Evolutionary conservation across 2,797 vertebrate genomes (phyloP).

Genomic region (Acanthopagrus latus): DNA sequence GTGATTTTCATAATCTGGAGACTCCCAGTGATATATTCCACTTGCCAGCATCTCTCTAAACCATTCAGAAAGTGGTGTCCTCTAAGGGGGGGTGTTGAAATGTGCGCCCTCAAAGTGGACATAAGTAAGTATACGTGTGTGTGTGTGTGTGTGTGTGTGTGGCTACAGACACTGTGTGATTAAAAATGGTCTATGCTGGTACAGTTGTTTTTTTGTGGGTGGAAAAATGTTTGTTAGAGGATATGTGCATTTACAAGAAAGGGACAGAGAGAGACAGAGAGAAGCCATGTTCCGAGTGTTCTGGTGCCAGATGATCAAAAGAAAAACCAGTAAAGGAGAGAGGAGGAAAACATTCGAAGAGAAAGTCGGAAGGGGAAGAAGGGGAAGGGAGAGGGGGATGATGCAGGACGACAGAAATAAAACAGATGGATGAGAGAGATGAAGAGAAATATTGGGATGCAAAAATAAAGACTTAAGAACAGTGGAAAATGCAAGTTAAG

Average conservation of each 20-base stretch:
- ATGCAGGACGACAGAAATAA: neutral
- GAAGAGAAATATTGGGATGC: neutral
- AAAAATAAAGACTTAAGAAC: neutral
- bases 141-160: neutral
- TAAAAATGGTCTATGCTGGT: conserved; percentile 1
- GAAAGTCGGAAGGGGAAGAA: neutral
- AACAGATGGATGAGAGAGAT: neutral
- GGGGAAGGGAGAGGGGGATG: neutral
- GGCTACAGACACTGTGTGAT: neutral
- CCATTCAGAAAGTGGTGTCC: no score
- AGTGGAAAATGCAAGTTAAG: neutral
- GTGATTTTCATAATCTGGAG: no score
- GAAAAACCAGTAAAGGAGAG: neutral
- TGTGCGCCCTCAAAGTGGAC: no score
- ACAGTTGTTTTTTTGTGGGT: conserved; percentile 1
- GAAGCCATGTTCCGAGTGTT: neutral
- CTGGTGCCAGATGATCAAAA: conserved; percentile 33
- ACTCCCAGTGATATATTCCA: no score
- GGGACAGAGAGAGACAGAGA: neutral
- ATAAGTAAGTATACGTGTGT: no score
- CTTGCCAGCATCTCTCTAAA: no score
- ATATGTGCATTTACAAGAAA: conserved; percentile 17
- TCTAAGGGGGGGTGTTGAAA: no score
- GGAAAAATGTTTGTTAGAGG: no score
- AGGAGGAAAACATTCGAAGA: conserved; percentile 11